phyloP scores from a whole-genome alignment of 64 coral and sea anemone species.

The Porites lutea region DNA sequence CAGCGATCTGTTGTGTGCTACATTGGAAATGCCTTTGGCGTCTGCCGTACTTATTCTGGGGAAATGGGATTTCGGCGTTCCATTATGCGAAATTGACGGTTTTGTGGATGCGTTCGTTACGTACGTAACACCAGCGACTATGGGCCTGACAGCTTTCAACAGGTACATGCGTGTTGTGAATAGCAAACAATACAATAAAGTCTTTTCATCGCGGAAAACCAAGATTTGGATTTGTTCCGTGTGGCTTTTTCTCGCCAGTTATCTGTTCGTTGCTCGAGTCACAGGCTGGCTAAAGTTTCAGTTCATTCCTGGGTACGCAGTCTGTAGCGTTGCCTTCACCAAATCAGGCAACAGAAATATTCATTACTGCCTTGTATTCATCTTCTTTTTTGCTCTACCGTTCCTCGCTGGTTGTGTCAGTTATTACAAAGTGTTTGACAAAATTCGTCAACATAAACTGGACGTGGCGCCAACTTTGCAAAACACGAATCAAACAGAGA shows the following conservation, averaged over 20 bases:
- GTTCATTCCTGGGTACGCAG: constrained; percentile 16
- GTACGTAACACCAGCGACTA: constrained; percentile 15
- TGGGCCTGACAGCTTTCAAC: constrained; percentile 32
- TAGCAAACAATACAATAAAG: constrained; percentile 13
- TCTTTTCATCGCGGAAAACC: background rate
- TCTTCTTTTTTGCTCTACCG: background rate
- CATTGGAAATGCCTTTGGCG: constrained; percentile 6
- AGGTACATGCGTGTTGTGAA: constrained; percentile 45
- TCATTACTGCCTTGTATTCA: constrained; percentile 31
- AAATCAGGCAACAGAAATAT: background rate
- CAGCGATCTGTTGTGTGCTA: constrained; percentile 23
- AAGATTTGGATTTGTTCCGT: constrained; percentile 3
- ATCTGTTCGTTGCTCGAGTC: background rate
- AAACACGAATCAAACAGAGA: background rate
- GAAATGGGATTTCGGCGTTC: constrained; percentile 25
- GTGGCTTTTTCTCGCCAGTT: constrained; percentile 8
- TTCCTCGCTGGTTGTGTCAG: background rate
- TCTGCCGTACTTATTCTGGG: background rate
- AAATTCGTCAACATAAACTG: background rate
- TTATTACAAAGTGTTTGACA: constrained; percentile 5
- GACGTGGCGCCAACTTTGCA: background rate
- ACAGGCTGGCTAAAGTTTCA: background rate
- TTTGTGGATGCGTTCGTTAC: constrained; percentile 44
- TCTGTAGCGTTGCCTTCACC: background rate
- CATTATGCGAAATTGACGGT: constrained; percentile 47